These are phyloP conservation scores for Propithecus perrieri DNA, from an alignment of 2,797 vertebrate genomes.

Conservation along the genomic window DNA sequence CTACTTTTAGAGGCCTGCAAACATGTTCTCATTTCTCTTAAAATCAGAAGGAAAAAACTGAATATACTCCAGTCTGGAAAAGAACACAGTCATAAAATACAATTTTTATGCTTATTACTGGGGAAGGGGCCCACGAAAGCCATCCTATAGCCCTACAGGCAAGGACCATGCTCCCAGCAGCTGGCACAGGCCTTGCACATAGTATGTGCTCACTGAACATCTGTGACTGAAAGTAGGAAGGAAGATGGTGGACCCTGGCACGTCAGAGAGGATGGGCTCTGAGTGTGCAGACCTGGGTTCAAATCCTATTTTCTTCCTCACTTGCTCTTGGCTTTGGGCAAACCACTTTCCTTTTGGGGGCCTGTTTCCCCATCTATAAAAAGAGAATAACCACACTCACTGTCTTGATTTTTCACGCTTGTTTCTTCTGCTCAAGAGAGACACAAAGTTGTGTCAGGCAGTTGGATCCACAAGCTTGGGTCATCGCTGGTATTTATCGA, in stretches of 20 bases:
- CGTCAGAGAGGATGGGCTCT: background rate
- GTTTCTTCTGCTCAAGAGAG: background rate
- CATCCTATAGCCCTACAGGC: no score
- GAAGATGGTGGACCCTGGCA: no score
- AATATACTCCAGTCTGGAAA: background rate
- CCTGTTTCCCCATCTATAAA: no score
- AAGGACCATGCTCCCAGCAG: no score
- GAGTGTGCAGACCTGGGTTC: background rate
- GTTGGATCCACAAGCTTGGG: rapidly evolving
- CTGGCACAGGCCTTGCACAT: background rate
- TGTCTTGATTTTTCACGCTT: rapidly evolving
- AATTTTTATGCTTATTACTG: background rate
- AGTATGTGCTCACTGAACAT: background rate
- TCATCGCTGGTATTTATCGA: rapidly evolving
- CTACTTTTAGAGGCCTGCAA: background rate
- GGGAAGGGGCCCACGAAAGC: background rate
- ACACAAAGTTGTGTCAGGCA: rapidly evolving
- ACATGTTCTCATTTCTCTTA: background rate
- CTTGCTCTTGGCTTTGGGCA: background rate
- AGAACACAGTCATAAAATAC: background rate
- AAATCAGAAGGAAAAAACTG: background rate
- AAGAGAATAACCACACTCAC: no score
- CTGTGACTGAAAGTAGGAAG: background rate
- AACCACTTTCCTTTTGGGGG: background rate
- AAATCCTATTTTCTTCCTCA: background rate